Evolutionary conservation across 2,797 vertebrate genomes (phyloP), one percentile per base, ranked within the genome.

Genomic region (Jordanella pulchra): DNA sequence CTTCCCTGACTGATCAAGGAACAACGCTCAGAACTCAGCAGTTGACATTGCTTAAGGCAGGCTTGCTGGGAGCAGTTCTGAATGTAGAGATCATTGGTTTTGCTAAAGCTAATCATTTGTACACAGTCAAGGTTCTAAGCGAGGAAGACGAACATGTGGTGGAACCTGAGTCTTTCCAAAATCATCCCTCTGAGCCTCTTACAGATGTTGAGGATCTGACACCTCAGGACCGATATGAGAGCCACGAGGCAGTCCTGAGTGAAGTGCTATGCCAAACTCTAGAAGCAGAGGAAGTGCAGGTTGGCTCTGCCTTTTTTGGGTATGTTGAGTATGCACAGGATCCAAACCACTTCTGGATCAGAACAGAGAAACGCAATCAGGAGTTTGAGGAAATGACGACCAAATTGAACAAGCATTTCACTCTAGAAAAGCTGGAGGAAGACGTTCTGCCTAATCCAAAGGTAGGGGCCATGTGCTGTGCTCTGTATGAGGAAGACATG

Each of bases 291-390:
- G 84, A 93, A 77, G 80, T 97, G 82, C 82, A 92, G 54, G 61
- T 88, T 0, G 88, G 85, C 64, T 91, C 93, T 3, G 65, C 82
- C 45, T 93, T 96, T 72, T 76, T 92, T 77, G 96, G 90, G 65
- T 95, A 94, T 77, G 92, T 96, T 1, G 95, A 94, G 1, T 78
- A 96, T 66, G 87, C 95, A 0, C 66, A 94, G 86, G 96, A 95
- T 89, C 97, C 97, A 23, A 95, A 93, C 70, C 74, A 94, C 69
- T 99, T 99, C 78, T 98, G 96, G 96, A 87, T 99, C 72, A 94
- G 94, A 71, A 95, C 90, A 0, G 90, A 90, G 77, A 88, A 94
- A 21, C 91, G 93, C 80, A 93, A 93, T 55, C 77, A 84, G 23
- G 91, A 95, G 35, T 98, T 97, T 94, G 89, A 95, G 77, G 81